phyloP scores from a whole-genome alignment of 1,140 invertebrate genomes.

The Drosophila teissieri region DNA sequence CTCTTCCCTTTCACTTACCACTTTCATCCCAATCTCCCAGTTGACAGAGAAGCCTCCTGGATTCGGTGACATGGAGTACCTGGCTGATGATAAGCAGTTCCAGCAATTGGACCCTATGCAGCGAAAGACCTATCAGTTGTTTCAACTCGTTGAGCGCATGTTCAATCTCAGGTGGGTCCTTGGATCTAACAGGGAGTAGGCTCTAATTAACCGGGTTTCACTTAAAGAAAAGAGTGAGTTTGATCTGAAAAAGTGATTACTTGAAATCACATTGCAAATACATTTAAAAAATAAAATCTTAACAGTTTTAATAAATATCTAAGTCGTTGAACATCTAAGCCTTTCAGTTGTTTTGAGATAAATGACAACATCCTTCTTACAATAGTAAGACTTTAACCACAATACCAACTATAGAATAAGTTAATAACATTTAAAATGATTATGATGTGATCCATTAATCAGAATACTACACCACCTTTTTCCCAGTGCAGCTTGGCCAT shows the following conservation, averaged over 20 bases:
- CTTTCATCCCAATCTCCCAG: conserved; percentile 11
- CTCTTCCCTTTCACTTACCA: conserved; percentile 5
- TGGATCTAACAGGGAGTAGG: too few relatives aligned
- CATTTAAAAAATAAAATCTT: too few relatives aligned
- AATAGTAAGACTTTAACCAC: too few relatives aligned
- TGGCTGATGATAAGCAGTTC: conserved; percentile 43
- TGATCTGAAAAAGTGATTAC: too few relatives aligned
- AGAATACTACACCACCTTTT: not conserved
- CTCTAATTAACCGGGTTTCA: not conserved
- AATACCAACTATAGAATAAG: too few relatives aligned
- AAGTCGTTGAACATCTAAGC: too few relatives aligned
- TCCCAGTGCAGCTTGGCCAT: conserved; percentile 81
- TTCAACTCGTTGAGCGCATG: conserved; percentile 83
- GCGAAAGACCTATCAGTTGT: conserved; percentile 85
- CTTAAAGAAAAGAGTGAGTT: not conserved
- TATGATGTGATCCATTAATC: too few relatives aligned
- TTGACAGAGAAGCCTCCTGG: conserved; percentile 59
- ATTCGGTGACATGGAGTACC: conserved; percentile 52
- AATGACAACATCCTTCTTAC: too few relatives aligned
- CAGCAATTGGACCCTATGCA: conserved; percentile 86
- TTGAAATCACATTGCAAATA: too few relatives aligned
- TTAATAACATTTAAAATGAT: too few relatives aligned
- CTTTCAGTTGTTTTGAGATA: too few relatives aligned
- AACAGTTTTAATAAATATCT: too few relatives aligned
- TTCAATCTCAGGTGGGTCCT: conserved; percentile 85